Evolutionary conservation across 1,140 invertebrate genomes (phyloP), one percentile per base, ranked within the genome.

Genomic region (Sitophilus oryzae): DNA sequence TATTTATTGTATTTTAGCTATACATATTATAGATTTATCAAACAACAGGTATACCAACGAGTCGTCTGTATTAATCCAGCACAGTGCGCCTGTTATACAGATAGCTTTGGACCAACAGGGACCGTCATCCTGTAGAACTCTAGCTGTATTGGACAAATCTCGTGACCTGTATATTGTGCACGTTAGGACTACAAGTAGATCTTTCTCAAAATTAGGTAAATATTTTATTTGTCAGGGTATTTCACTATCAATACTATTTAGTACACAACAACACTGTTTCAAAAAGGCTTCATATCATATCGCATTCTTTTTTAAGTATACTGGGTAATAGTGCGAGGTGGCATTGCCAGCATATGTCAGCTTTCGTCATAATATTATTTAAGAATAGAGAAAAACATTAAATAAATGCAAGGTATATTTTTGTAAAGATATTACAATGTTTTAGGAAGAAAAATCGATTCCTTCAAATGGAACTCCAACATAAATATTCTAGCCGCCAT

Each of bases 401-500:
- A n/a, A n/a, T n/a, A n/a, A n/a, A n/a, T n/a, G n/a, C n/a, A n/a
- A n/a, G n/a, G n/a, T n/a, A n/a, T n/a, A n/a, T n/a, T n/a, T n/a
- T n/a, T n/a, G n/a, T n/a, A n/a, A n/a, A n/a, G n/a, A n/a, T n/a
- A n/a, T n/a, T n/a, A n/a, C n/a, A n/a, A n/a, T n/a, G n/a, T 69
- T 73, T 40, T 52, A 87, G 86, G 83, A 57, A 77, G 79, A 16
- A 90, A 92, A 79, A 82, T 92, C 1, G 82, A 87, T 23, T 83
- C 84, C 11, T 79, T 93, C 37, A 76, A 75, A 56, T 95, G 92
- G 90, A 90, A 91, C 63, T 83, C 83, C 46, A 81, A 84, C 51
- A 80, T 85, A 1, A 93, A 93, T 69, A 89, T 93, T 66, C 72
- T 96, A 53, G 87, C 86, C 19, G 87, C 86, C 1, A 82, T 95